These are phyloP conservation scores for Leptatherina wallacei DNA, from an alignment of 2,797 vertebrate genomes.

Conservation along the genomic window DNA sequence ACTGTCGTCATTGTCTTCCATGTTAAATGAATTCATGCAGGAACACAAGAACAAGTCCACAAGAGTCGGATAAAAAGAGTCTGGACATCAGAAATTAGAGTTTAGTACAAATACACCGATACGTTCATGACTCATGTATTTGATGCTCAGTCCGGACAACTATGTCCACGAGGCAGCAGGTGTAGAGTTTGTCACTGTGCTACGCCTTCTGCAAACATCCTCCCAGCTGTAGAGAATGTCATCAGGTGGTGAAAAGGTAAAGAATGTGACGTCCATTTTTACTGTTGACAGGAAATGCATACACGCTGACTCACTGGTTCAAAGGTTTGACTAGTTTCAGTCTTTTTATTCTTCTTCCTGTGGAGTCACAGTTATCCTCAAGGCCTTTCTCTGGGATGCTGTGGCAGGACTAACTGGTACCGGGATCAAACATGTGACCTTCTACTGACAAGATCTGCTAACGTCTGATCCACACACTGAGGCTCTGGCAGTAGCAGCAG, in stretches of 20 bases:
- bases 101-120: no score
- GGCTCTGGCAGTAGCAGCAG: slow-evolving; percentile 38
- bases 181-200: not conserved
- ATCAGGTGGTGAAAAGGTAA: slow-evolving; percentile 9
- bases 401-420: slow-evolving; percentile 16
- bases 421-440: slow-evolving; percentile 49
- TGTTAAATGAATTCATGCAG: no score
- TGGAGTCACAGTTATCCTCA: not conserved
- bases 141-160: not conserved
- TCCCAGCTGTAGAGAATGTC: not conserved
- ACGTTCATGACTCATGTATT: not conserved
- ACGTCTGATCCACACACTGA: slow-evolving; percentile 41
- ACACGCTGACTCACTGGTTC: slow-evolving; percentile 23
- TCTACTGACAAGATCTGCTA: slow-evolving; percentile 40
- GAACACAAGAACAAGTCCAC: no score
- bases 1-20: no score
- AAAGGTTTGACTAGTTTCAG: slow-evolving; percentile 13
- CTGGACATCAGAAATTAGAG: no score
- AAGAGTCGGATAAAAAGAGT: no score
- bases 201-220: slow-evolving; percentile 46
- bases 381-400: slow-evolving; percentile 34
- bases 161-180: not conserved
- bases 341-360: not conserved
- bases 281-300: slow-evolving; percentile 25
- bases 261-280: not conserved